These are phyloP conservation scores for Coluber constrictor DNA, from an alignment of 2,797 vertebrate genomes.

Conservation along the genomic window DNA sequence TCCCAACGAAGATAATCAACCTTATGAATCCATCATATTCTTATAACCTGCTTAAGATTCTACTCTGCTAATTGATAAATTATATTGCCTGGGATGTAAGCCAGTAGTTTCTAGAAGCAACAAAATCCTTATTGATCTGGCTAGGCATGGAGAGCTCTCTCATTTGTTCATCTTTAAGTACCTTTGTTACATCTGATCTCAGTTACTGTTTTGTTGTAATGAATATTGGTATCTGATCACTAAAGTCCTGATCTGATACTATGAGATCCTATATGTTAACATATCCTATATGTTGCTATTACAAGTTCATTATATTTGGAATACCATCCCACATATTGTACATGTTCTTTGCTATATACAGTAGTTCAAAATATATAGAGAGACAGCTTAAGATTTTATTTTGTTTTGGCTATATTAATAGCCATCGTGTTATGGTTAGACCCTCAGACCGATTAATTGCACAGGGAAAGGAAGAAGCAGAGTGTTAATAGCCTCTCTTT, in stretches of 20 bases:
- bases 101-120: slow-evolving; percentile 51
- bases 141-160: slow-evolving; percentile 36
- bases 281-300: not conserved
- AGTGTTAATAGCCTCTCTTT: not conserved
- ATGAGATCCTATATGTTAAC: slow-evolving; percentile 16
- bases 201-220: slow-evolving; percentile 48
- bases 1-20: not conserved
- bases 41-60: not conserved
- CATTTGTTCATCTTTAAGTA: slow-evolving; percentile 57
- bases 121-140: slow-evolving; percentile 56
- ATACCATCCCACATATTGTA: not conserved
- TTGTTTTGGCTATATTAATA: not conserved
- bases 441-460: not conserved
- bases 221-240: slow-evolving; percentile 45
- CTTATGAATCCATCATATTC: slow-evolving; percentile 6
- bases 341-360: not conserved
- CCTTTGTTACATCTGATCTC: slow-evolving; percentile 32
- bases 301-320: not conserved
- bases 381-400: not conserved
- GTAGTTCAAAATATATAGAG: not conserved
- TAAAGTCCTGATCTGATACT: slow-evolving; percentile 27
- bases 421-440: not conserved
- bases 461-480: not conserved
- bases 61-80: slow-evolving; percentile 25
- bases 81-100: slow-evolving; percentile 45